A percentile compares a stretch with the other conserved stretches of the same genome.
phyloP scores from a whole-genome alignment of 2,888 invertebrate species.

The Laothoe populi region DNA sequence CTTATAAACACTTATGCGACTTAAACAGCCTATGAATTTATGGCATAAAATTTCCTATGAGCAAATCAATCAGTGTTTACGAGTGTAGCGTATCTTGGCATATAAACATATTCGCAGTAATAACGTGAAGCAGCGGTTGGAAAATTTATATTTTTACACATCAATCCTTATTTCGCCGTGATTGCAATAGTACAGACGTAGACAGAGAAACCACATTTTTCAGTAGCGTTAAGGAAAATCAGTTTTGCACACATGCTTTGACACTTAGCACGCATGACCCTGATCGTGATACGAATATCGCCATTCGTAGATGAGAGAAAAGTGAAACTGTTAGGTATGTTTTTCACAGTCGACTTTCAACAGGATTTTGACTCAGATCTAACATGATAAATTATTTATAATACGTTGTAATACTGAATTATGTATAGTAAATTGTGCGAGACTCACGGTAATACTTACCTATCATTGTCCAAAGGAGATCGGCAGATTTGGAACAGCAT shows the following conservation, averaged over 20 bases:
- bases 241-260: constrained; percentile 54
- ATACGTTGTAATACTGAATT: constrained; percentile 44
- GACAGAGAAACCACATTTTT: constrained; percentile 24
- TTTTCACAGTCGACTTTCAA: constrained; percentile 73
- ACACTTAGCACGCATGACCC: constrained; percentile 73
- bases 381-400: constrained; percentile 44
- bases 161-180: background rate
- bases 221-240: constrained; percentile 42
- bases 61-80: constrained; percentile 13
- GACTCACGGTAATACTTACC: constrained; percentile 58
- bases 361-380: constrained; percentile 66
- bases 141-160: background rate
- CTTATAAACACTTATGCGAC: constrained; percentile 30
- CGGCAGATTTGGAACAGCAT: no score
- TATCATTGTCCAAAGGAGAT: constrained; percentile 61
- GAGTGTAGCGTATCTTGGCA: background rate
- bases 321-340: constrained; percentile 77
- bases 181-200: constrained; percentile 2
- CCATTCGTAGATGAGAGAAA: constrained; percentile 74
- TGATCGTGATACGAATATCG: constrained; percentile 79
- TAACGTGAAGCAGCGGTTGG: background rate
- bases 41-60: constrained; percentile 19
- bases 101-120: background rate
- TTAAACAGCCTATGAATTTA: constrained; percentile 18
- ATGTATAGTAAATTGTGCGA: constrained; percentile 52